A percentile compares a stretch with the other conserved stretches of the same genome.
Conservation (phyloP, 2,888 invertebrate species). For the Hemicrepidius hirtus region DNA sequence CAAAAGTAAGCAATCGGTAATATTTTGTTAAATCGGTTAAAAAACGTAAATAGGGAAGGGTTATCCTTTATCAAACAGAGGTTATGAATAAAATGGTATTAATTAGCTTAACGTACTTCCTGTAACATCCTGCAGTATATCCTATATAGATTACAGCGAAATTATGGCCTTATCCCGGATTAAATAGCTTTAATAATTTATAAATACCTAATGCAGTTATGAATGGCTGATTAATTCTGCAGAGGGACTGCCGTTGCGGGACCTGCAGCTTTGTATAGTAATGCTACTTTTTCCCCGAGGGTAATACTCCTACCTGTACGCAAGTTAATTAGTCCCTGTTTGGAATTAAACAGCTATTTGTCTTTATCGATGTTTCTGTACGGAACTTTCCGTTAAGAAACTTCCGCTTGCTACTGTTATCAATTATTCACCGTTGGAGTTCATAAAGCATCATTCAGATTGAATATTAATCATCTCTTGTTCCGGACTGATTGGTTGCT, state of each 20-base stretch:
- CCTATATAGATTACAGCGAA: constrained; percentile 5
- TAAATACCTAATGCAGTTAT: constrained; percentile 13
- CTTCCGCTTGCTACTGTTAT: neutral
- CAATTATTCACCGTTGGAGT: neutral
- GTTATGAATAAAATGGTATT: too few relatives aligned
- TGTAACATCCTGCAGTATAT: neutral
- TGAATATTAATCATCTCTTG: constrained; percentile 23
- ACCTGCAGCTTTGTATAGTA: neutral
- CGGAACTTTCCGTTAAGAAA: neutral
- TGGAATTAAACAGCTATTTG: neutral
- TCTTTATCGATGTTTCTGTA: neutral
- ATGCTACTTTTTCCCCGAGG: neutral
- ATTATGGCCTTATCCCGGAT: constrained; percentile 1
- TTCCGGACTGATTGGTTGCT: neutral
- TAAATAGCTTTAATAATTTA: constrained; percentile 20
- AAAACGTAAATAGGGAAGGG: too few relatives aligned
- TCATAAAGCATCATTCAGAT: neutral
- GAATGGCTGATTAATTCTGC: constrained; percentile 14
- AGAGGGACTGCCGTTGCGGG: neutral
- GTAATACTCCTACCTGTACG: neutral
- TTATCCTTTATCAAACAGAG: too few relatives aligned
- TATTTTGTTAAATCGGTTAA: too few relatives aligned
- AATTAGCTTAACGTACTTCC: neutral
- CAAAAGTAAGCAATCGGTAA: too few relatives aligned
- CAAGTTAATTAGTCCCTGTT: neutral